A percentile compares a stretch with the other conserved stretches of the same genome.
phyloP scores from a whole-genome alignment of 2,888 invertebrate species.

The Xiphydria camelus region DNA sequence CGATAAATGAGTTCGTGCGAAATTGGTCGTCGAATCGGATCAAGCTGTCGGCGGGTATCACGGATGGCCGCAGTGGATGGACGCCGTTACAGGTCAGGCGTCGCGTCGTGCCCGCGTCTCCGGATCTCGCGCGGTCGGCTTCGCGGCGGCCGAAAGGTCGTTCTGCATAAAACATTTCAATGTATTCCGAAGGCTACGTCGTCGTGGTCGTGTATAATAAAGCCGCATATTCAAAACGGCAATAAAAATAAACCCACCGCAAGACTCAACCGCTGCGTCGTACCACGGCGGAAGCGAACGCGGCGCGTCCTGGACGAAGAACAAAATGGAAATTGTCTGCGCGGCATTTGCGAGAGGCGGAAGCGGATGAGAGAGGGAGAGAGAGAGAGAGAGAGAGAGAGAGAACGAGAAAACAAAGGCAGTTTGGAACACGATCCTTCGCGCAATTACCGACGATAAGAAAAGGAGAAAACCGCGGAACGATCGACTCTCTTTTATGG shows the following conservation, averaged over 20 bases:
- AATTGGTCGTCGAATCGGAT: constrained; percentile 24
- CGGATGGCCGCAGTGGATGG: too few species aligned
- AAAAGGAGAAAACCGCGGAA: too few species aligned
- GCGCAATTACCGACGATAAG: not conserved
- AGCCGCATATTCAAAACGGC: constrained; percentile 28
- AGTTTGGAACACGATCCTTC: too few species aligned
- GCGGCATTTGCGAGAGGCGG: too few species aligned
- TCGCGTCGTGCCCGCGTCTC: too few species aligned
- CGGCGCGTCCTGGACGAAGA: not conserved
- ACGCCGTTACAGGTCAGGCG: too few species aligned
- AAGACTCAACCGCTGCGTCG: not conserved
- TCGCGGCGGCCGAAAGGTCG: not conserved
- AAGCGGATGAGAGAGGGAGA: too few species aligned
- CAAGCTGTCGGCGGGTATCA: not conserved
- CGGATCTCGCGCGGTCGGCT: not conserved
- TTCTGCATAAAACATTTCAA: constrained; percentile 33
- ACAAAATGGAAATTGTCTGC: not conserved
- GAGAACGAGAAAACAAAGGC: constrained; percentile 5
- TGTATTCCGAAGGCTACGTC: constrained; percentile 24
- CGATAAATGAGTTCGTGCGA: constrained; percentile 28
- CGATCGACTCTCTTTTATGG: not conserved
- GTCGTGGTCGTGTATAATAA: constrained; percentile 27
- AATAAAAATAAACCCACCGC: constrained; percentile 23
- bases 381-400: not conserved
- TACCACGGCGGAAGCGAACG: not conserved